Conservation (phyloP, 2,888 invertebrate genomes). For the Pantelozetes paolii region DNA sequence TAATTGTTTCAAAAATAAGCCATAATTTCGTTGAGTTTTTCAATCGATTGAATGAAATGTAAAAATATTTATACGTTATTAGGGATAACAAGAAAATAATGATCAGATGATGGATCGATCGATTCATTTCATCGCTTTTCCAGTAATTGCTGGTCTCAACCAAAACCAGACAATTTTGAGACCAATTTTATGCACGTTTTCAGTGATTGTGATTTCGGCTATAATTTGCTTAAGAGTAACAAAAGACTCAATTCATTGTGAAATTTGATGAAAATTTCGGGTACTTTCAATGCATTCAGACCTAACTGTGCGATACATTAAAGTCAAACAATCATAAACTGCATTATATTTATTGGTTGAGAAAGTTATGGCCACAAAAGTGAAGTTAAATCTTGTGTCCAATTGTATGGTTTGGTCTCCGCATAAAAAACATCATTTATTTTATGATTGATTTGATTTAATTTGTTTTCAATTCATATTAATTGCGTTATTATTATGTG, state of each 20-base stretch:
- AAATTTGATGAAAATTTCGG: slow-evolving; percentile 6
- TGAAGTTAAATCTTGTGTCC: not conserved
- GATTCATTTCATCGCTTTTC: slow-evolving; percentile 17
- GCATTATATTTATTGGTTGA: slow-evolving; percentile 5
- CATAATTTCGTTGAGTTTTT: not conserved
- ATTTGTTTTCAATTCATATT: not conserved
- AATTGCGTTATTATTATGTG: not conserved
- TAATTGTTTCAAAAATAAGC: not conserved
- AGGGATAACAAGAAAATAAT: slow-evolving; percentile 26
- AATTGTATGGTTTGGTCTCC: not conserved
- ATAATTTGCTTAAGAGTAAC: not conserved
- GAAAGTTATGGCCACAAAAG: slow-evolving; percentile 19
- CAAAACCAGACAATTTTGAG: slow-evolving; percentile 24
- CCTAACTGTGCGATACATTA: not conserved
- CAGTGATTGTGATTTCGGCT: slow-evolving; percentile 22
- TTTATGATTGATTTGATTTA: slow-evolving; percentile 37
- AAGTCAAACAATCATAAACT: not conserved
- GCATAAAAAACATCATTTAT: slow-evolving; percentile 11
- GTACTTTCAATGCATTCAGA: not conserved
- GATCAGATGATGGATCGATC: slow-evolving; percentile 20
- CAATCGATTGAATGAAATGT: slow-evolving; percentile 4
- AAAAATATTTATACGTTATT: slow-evolving; percentile 30
- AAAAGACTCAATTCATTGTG: not conserved
- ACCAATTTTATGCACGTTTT: slow-evolving; percentile 30
- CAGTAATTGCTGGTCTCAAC: slow-evolving; percentile 11